Conservation (phyloP, 1,140 invertebrate genomes). For the Helicoverpa armigera region DNA sequence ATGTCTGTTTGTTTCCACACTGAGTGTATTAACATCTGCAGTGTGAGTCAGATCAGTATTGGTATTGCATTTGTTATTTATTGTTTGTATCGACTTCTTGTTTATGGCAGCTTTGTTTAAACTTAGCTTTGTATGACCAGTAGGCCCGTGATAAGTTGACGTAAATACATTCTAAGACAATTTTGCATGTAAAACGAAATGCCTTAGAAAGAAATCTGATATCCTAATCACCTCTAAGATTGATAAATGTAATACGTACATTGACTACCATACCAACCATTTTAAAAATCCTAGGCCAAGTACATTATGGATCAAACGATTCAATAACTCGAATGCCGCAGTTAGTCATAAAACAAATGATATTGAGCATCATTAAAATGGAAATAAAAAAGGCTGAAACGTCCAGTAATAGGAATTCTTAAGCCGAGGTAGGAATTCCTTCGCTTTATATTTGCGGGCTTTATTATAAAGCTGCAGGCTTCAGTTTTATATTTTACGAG, state of each 20-base stretch:
- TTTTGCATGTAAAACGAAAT: no score
- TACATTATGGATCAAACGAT: neutral
- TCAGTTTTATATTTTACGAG: neutral
- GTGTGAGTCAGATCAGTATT: slow-evolving; percentile 21
- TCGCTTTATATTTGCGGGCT: slow-evolving; percentile 22
- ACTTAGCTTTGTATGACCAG: neutral
- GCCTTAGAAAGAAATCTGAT: no score
- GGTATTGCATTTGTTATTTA: slow-evolving; percentile 19
- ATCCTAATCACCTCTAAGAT: neutral
- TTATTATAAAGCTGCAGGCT: slow-evolving; percentile 15
- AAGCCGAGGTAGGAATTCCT: slow-evolving; percentile 25
- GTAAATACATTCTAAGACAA: no score
- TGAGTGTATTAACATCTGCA: slow-evolving; percentile 12
- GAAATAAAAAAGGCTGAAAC: slow-evolving; percentile 25
- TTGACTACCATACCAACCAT: no score
- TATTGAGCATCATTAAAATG: slow-evolving; percentile 15
- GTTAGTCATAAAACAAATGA: slow-evolving; percentile 21
- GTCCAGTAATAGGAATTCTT: slow-evolving; percentile 28
- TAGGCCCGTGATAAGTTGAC: no score
- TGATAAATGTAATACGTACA: no score
- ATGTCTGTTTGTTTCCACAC: slow-evolving; percentile 4
- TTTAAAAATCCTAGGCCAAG: neutral
- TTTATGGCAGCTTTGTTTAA: neutral
- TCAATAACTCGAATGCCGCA: neutral
- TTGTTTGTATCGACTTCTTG: neutral